Evolutionary conservation across 2,888 invertebrate genomes (phyloP).

Genomic region (Drosophila putrida): DNA sequence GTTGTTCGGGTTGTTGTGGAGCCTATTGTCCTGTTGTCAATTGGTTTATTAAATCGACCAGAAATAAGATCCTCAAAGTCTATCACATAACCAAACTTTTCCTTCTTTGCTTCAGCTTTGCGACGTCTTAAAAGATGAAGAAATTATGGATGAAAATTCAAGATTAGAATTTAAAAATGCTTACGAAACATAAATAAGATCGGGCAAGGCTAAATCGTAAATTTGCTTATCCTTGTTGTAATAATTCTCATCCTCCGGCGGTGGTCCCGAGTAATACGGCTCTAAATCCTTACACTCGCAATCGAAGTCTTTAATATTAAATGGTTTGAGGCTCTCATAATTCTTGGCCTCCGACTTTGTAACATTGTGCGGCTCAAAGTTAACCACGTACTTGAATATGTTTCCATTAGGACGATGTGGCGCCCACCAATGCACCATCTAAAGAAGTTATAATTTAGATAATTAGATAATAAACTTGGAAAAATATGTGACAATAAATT

Average conservation of each 20-base stretch:
- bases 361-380: constrained; percentile 53
- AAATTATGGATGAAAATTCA: background rate
- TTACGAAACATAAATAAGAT: constrained; percentile 82
- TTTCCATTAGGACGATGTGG: constrained; percentile 79
- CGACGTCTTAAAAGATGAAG: constrained; percentile 27
- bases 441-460: background rate
- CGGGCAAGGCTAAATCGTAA: constrained; percentile 72
- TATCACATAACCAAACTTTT: constrained; percentile 54
- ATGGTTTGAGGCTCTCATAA: constrained; percentile 34
- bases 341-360: constrained; percentile 39
- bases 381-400: constrained; percentile 75
- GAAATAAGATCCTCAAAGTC: constrained; percentile 42
- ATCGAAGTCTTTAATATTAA: constrained; percentile 25
- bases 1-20: constrained; percentile 10
- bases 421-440: constrained; percentile 84
- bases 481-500: no score
- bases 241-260: constrained; percentile 76
- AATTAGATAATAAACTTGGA: background rate
- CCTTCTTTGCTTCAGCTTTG: constrained; percentile 24
- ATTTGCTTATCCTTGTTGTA: constrained; percentile 73
- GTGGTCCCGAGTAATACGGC: constrained; percentile 68
- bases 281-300: constrained; percentile 60
- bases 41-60: background rate
- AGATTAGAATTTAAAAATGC: constrained; percentile 19
- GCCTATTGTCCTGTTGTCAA: background rate